Base-by-base conservation (phyloP, 2,113 vertebrate species). In the Nothoprocta pentlandii region DNA sequence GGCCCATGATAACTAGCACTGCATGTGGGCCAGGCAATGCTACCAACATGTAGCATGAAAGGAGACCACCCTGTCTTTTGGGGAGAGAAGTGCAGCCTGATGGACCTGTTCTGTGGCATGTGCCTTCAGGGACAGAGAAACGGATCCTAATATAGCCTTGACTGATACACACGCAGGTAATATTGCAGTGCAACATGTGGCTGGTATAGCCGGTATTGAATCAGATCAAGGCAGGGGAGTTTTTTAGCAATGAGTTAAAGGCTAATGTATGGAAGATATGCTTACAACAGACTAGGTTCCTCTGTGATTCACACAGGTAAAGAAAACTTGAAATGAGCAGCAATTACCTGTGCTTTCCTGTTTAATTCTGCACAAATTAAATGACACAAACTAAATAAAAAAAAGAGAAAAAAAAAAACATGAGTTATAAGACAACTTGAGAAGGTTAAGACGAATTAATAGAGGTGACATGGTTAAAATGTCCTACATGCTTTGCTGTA, bases 331-430 rank as follows among this genome's bases (percentile, higher is more conserved):
- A 92, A 81, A 90, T 25, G 9, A 83, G 3, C 17, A 69, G 12
- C 25, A 80, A 17, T 63, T 74, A 32, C 23, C 51, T 70, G 26
- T 0, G 10, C 10, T 11, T 74, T 11, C 3, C 68, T 66, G n/a
- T 51, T 80, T 91, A 32, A 32, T 87, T 89, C 10, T 85, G 85
- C 66, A 51, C 6, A 75, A 78, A 88, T 77, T 36, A 63, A 69
- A 77, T 63, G 2, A 63, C 6, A 4, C 1, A 30, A 30, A 56
- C 49, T 23, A 16, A 56, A 28, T 16, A 58, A 58, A 32, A 30
- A 56, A 56, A 8, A 56, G 13, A 39, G 9, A 49, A 58, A 81
- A 2, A 21, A 11, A 49, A 58, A 81, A 2, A 21, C 67, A 9
- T 14, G 36, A 20, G 49, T 49, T 22, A 25, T 7, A 51, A 86